Evolutionary conservation across 2,888 invertebrate species (phyloP).

Genomic region (Acleris emargana): DNA sequence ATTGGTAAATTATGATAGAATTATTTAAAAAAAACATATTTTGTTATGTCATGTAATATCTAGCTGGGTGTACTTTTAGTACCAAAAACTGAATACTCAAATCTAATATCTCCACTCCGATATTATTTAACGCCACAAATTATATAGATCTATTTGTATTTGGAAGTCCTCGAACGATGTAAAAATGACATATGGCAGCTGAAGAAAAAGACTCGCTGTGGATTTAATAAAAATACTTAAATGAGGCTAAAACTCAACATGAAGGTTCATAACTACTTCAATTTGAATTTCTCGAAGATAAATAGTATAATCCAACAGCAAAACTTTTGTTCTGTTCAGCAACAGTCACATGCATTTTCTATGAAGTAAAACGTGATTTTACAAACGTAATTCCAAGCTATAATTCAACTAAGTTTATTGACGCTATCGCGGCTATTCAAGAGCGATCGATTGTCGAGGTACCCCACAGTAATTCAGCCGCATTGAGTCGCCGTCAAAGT

Average conservation of each 20-base stretch:
- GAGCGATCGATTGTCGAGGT: conserved; percentile 64
- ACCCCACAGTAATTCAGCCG: conserved; percentile 66
- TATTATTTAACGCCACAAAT: too few relatives aligned
- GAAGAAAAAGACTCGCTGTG: too few relatives aligned
- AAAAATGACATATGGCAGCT: too few relatives aligned
- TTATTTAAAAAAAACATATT: too few relatives aligned
- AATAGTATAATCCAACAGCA: neutral
- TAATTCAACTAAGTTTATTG: conserved; percentile 43
- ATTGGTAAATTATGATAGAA: too few relatives aligned
- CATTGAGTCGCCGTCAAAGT: conserved; percentile 72
- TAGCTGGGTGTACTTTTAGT: too few relatives aligned
- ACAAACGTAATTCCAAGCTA: conserved; percentile 13
- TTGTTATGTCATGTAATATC: too few relatives aligned
- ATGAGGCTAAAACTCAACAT: neutral
- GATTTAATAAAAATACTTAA: conserved; percentile 2
- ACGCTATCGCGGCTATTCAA: conserved; percentile 48
- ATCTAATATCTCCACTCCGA: too few relatives aligned
- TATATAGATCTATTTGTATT: too few relatives aligned
- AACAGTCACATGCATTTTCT: neutral
- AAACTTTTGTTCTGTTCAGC: neutral
- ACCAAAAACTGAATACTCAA: too few relatives aligned
- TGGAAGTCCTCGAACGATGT: too few relatives aligned
- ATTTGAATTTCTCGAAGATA: neutral
- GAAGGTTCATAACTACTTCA: neutral
- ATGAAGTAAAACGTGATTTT: neutral